Conservation (phyloP, 2,113 vertebrate species). For the Hylia prasina region DNA sequence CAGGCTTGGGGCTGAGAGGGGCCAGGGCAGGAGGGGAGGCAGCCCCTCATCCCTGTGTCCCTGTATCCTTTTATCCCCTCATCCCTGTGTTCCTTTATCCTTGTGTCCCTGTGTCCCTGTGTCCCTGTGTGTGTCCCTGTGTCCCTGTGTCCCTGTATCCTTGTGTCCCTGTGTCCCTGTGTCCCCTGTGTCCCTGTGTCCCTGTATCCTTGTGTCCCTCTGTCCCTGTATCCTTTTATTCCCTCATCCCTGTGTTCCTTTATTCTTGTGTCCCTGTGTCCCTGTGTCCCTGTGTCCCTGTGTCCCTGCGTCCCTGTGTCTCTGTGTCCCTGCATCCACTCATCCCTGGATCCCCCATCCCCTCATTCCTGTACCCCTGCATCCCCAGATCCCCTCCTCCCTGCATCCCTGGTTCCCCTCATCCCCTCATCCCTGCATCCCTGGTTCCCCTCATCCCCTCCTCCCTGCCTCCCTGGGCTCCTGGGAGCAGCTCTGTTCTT, state of each 20-base stretch:
- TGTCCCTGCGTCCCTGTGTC: rapidly evolving
- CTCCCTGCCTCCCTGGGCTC: no score
- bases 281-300: neutral
- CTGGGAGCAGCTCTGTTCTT: neutral
- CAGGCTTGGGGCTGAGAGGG: neutral
- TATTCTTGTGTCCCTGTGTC: rapidly evolving
- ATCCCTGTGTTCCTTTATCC: neutral
- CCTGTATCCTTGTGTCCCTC: rapidly evolving
- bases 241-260: rapidly evolving
- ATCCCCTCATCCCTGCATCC: neutral
- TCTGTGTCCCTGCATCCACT: rapidly evolving
- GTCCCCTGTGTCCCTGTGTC: rapidly evolving
- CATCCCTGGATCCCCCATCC: rapidly evolving
- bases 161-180: rapidly evolving
- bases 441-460: rapidly evolving
- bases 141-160: rapidly evolving
- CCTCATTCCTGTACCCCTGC: rapidly evolving
- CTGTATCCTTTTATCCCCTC: rapidly evolving
- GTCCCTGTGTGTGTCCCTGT: rapidly evolving
- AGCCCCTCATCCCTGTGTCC: neutral
- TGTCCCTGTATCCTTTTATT: rapidly evolving
- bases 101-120: rapidly evolving
- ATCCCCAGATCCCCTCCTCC: rapidly evolving
- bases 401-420: rapidly evolving
- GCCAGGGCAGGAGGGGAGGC: neutral